Base-by-base conservation (phyloP, 2,888 invertebrate species). In the Laspeyria flexula region DNA sequence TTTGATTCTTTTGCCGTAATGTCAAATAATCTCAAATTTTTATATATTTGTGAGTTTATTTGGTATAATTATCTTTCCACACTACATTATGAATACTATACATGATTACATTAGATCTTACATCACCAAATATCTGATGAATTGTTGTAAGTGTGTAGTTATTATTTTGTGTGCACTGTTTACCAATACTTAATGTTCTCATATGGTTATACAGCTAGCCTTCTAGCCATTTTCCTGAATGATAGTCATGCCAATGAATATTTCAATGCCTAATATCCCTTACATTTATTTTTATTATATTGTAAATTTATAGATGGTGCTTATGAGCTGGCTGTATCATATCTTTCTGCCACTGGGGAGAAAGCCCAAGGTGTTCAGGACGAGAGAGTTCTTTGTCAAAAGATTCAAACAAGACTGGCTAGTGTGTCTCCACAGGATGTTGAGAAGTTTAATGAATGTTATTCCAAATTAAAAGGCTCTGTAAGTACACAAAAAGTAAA, bases 381-480 rank as follows among this genome's bases (percentile, higher is more conserved):
- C 81, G 92, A 92, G 67, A 85, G 78, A 45, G 62, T 87, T 13
- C 70, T 93, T 3, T 90, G 86, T 69, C 90, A 92, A 61, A 89
- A 85, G 67, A 90, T 93, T 39, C 83, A 88, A 43, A 70, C 85
- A 10, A 74, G 79, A 15, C 73, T 92, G 3, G 61, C 81, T 12
- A 75, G 51, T 60, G 65, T 78, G 13, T 88, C 88, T 25, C 63
- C 79, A 9, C 79, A 73, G 59, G 88, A 92, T 77, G 86, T 83
- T 34, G 92, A 92, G 33, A 91, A 88, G 64, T 93, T 93, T 49
- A 85, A 83, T 76, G 91, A 93, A 66, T 87, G 75, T 53, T 89
- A 90, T 75, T 77, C 84, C 3, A 92, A 91, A 77, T 59, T 93
- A 2, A 92, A 89, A 59, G 84, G 72, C 31, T 88, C 90, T 56